Conservation (phyloP, 2,888 invertebrate species). For the Sinohyriopsis cumingii region DNA sequence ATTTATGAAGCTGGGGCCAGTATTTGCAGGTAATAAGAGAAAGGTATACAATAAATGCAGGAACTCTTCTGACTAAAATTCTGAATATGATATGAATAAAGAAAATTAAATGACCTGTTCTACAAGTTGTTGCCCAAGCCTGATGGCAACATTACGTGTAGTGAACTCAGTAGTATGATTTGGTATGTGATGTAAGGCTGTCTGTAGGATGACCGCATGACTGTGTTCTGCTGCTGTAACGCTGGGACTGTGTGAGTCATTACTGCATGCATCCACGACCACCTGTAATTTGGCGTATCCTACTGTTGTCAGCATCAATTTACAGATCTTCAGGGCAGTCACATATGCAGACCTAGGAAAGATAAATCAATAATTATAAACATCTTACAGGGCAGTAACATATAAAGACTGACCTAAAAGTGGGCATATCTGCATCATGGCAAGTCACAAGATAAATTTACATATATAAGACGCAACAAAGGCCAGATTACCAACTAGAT, state of each 20-base stretch:
- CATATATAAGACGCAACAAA: no score
- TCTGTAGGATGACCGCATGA: constrained; percentile 79
- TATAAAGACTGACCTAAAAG: no score
- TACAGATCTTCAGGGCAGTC: constrained; percentile 89
- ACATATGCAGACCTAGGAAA: constrained; percentile 84
- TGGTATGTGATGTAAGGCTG: constrained; percentile 88
- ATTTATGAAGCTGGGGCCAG: no score
- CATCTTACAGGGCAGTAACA: no score
- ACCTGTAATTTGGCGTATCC: constrained; percentile 78
- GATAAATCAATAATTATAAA: neutral
- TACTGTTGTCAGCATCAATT: constrained; percentile 89
- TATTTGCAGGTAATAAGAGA: no score
- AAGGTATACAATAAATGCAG: no score
- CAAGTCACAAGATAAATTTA: no score
- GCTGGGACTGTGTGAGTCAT: constrained; percentile 74
- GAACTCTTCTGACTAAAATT: no score
- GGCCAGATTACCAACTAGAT: no score
- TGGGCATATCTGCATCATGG: no score
- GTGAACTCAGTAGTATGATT: constrained; percentile 88
- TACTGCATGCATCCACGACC: constrained; percentile 76
- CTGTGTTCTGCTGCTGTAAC: constrained; percentile 70
- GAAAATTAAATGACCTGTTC: constrained; percentile 77
- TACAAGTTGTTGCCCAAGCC: constrained; percentile 86
- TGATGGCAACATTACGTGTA: constrained; percentile 86
- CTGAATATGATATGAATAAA: no score